Evolutionary conservation across 2,797 vertebrate species (phyloP).

Genomic region (Sparus aurata): DNA sequence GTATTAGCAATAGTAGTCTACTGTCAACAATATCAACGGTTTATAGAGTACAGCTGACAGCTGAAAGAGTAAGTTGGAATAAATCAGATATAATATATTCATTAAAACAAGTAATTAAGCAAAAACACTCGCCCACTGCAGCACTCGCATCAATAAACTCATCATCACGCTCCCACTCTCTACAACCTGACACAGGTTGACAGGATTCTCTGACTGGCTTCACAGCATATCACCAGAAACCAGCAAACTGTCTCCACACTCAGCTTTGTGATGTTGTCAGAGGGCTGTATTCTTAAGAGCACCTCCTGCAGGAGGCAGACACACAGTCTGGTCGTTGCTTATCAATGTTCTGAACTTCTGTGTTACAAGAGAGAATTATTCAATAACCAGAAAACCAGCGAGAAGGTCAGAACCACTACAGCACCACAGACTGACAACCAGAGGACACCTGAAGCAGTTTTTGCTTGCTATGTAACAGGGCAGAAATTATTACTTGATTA

Average conservation of each 20-base stretch:
- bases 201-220: slow-evolving; percentile 33
- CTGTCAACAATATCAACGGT: background rate
- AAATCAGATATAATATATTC: slow-evolving; percentile 31
- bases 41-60: slow-evolving; percentile 9
- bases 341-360: background rate
- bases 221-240: slow-evolving; percentile 4
- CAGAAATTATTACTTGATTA: background rate
- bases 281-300: background rate
- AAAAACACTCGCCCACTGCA: slow-evolving; percentile 42
- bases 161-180: slow-evolving; percentile 22
- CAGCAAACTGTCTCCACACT: slow-evolving; percentile 3
- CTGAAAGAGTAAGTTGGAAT: slow-evolving; percentile 11
- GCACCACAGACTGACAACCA: background rate
- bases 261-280: slow-evolving; percentile 1
- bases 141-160: slow-evolving; percentile 27
- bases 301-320: background rate
- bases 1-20: slow-evolving; percentile 1
- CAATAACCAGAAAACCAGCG: background rate
- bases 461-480: background rate
- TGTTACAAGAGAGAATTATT: background rate
- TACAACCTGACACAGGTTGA: slow-evolving; percentile 26
- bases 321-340: background rate
- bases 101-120: slow-evolving; percentile 46
- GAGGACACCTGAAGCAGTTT: background rate
- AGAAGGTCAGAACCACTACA: background rate